Evolutionary conservation across 2,797 vertebrate species (phyloP).

Genomic region (Mallotus villosus): DNA sequence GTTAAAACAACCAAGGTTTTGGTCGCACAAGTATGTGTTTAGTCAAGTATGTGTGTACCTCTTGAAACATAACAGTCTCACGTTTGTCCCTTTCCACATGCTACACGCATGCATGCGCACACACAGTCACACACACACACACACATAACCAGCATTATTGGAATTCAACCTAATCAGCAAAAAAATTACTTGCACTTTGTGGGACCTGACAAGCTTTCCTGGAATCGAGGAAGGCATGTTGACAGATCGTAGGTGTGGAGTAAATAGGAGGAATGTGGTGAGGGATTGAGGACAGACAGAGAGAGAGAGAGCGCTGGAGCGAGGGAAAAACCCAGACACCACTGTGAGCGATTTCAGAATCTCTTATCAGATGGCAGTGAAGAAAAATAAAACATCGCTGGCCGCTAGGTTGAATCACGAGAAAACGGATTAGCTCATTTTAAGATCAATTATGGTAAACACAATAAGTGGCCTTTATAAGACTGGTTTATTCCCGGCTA

Average conservation of each 20-base stretch:
- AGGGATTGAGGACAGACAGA: background rate
- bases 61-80: too few species aligned
- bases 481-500: background rate
- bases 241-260: background rate
- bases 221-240: background rate
- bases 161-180: background rate
- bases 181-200: background rate
- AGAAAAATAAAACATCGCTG: background rate
- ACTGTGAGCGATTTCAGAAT: too few species aligned
- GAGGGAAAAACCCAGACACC: background rate
- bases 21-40: too few species aligned
- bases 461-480: background rate
- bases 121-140: too few species aligned
- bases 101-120: too few species aligned
- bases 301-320: background rate
- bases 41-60: too few species aligned
- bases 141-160: background rate
- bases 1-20: background rate
- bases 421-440: background rate
- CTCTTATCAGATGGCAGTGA: background rate
- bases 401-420: background rate
- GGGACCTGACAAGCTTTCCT: conserved; percentile 1
- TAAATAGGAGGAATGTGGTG: background rate
- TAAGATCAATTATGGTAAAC: background rate
- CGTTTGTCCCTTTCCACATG: too few species aligned